phyloP scores from a whole-genome alignment of 1,140 invertebrate species.

The Diorhabda elongata region DNA sequence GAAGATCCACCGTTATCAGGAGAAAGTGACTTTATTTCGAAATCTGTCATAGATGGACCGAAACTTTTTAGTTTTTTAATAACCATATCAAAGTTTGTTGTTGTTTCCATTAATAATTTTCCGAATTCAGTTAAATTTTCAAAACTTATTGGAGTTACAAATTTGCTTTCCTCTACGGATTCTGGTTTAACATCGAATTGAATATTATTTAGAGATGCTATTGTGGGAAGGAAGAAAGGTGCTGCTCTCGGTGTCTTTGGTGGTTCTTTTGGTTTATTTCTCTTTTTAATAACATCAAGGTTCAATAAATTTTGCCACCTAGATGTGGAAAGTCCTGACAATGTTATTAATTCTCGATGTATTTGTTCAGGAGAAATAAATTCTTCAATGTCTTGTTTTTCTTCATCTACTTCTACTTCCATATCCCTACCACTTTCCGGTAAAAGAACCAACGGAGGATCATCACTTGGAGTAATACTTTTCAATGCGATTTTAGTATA shows the following conservation, averaged over 20 bases:
- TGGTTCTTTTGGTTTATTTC: constrained; percentile 87
- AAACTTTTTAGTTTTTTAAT: constrained; percentile 75
- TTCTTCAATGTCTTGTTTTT: constrained; percentile 55
- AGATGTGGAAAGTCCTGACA: constrained; percentile 80
- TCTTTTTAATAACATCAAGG: constrained; percentile 82
- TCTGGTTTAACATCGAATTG: constrained; percentile 70
- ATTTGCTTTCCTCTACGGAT: constrained; percentile 48
- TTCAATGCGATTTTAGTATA: constrained; percentile 76
- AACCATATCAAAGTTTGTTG: constrained; percentile 53
- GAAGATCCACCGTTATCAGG: constrained; percentile 66
- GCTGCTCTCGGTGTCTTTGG: constrained; percentile 77
- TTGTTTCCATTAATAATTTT: constrained; percentile 53
- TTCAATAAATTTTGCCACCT: constrained; percentile 92
- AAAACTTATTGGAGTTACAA: constrained; percentile 55
- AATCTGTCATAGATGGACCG: constrained; percentile 82
- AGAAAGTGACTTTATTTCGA: constrained; percentile 79
- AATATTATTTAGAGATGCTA: constrained; percentile 70
- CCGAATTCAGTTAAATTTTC: constrained; percentile 65
- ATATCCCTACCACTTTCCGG: constrained; percentile 51
- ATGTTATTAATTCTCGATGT: constrained; percentile 73
- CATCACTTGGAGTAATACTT: constrained; percentile 59
- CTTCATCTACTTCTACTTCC: constrained; percentile 37
- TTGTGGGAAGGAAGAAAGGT: constrained; percentile 92
- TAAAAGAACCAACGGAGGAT: constrained; percentile 58
- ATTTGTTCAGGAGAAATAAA: constrained; percentile 81